A percentile compares a stretch with the other conserved stretches of the same genome.
Conservation (phyloP, 2,888 invertebrate species). For the Protonemura montana region DNA sequence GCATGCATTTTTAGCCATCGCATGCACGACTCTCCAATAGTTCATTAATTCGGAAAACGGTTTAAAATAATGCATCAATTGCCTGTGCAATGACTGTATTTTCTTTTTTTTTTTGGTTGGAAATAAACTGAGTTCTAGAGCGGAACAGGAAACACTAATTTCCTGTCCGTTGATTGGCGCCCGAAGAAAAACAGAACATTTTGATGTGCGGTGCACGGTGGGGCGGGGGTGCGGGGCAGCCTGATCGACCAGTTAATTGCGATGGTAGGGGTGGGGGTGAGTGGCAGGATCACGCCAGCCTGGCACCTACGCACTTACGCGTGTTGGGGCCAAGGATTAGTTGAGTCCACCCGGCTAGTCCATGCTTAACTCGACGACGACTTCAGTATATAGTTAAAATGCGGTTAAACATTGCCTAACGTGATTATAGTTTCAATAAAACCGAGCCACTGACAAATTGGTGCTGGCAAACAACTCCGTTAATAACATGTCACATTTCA, state of each 20-base stretch:
- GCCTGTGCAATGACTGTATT: constrained; percentile 15
- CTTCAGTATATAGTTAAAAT: background rate
- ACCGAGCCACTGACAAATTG: background rate
- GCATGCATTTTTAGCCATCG: background rate
- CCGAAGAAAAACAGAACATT: constrained; percentile 8
- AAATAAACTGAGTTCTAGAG: background rate
- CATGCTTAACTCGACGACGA: background rate
- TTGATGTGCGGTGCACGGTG: background rate
- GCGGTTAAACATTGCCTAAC: background rate
- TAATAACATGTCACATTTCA: background rate
- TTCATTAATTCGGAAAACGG: background rate
- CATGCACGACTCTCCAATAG: constrained; percentile 2
- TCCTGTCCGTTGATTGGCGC: constrained; percentile 48
- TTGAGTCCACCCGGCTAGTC: too few species aligned
- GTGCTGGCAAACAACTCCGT: background rate
- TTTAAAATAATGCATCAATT: constrained; percentile 12
- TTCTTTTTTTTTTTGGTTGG: background rate
- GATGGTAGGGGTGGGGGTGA: background rate
- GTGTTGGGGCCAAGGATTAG: too few species aligned
- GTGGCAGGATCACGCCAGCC: too few species aligned
- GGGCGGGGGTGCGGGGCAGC: background rate
- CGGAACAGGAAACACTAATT: constrained; percentile 45
- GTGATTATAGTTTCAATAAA: constrained; percentile 7
- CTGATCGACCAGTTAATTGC: background rate
- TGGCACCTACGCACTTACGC: too few species aligned